Conservation (phyloP, 2,113 vertebrate species). For the Syrrhaptes paradoxus region DNA sequence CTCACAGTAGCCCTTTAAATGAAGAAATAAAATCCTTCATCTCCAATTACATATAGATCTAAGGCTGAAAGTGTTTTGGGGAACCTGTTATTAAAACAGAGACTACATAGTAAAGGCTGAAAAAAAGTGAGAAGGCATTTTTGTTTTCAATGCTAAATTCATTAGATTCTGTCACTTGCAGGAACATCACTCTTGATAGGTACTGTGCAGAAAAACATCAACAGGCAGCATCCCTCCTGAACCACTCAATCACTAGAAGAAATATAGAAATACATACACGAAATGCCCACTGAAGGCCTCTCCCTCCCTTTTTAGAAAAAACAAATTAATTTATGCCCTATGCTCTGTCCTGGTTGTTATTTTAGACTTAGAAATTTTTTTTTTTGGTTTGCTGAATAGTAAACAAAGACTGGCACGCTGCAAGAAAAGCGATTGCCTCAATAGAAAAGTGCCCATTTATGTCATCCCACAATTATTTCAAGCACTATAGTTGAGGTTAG, state of each 20-base stretch:
- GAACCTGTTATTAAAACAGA: neutral
- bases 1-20: neutral
- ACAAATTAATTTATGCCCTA: neutral
- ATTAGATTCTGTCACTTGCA: neutral
- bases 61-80: neutral
- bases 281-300: neutral
- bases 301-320: too few relatives aligned
- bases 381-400: conserved; percentile 1
- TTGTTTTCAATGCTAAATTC: neutral
- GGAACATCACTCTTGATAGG: neutral
- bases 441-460: conserved; percentile 58
- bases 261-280: neutral
- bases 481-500: conserved; percentile 45
- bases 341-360: neutral
- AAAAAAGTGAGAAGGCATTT: neutral
- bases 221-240: neutral
- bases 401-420: conserved; percentile 51
- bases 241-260: neutral
- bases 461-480: conserved; percentile 60
- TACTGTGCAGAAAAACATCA: neutral
- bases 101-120: neutral
- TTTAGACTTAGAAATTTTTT: neutral
- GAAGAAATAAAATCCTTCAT: neutral
- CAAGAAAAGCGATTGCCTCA: conserved; percentile 13
- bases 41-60: neutral